These are phyloP conservation scores for Ophion ventricosus DNA, from an alignment of 2,888 invertebrate genomes.

Conservation along the genomic window DNA sequence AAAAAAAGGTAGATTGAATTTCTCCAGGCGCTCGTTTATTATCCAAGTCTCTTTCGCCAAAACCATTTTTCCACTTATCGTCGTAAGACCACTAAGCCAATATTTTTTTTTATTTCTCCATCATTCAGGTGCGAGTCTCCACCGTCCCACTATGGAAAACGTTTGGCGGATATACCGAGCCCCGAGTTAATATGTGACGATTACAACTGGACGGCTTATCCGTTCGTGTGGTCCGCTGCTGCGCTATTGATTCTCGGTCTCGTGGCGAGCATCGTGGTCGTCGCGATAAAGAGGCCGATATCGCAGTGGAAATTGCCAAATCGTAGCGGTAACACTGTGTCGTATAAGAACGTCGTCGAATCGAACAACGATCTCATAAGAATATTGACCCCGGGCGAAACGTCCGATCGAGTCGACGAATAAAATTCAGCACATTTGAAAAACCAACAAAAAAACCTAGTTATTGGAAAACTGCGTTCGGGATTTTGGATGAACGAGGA, in stretches of 20 bases:
- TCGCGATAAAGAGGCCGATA: slow-evolving; percentile 74
- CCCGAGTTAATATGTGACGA: slow-evolving; percentile 83
- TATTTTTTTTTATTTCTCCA: neutral
- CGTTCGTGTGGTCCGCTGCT: slow-evolving; percentile 75
- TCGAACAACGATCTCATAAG: slow-evolving; percentile 79
- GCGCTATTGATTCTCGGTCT: slow-evolving; percentile 71
- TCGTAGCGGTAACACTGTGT: slow-evolving; percentile 77
- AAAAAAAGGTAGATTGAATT: no score
- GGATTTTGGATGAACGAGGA: neutral
- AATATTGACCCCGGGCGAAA: slow-evolving; percentile 77
- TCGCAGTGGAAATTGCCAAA: slow-evolving; percentile 76
- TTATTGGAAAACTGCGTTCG: neutral
- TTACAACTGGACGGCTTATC: slow-evolving; percentile 67
- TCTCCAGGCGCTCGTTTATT: neutral
- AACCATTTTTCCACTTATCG: neutral
- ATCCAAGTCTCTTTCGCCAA: neutral
- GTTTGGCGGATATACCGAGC: slow-evolving; percentile 83
- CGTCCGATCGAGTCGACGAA: slow-evolving; percentile 74
- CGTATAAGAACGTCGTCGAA: slow-evolving; percentile 80
- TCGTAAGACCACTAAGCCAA: neutral
- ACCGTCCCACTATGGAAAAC: slow-evolving; percentile 81
- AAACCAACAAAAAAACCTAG: neutral
- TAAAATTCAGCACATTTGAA: slow-evolving; percentile 59
- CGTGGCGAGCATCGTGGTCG: slow-evolving; percentile 68
- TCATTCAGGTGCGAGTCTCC: slow-evolving; percentile 84